Conservation (phyloP, 2,113 vertebrate species). For the Proterorhinus semilunaris region DNA sequence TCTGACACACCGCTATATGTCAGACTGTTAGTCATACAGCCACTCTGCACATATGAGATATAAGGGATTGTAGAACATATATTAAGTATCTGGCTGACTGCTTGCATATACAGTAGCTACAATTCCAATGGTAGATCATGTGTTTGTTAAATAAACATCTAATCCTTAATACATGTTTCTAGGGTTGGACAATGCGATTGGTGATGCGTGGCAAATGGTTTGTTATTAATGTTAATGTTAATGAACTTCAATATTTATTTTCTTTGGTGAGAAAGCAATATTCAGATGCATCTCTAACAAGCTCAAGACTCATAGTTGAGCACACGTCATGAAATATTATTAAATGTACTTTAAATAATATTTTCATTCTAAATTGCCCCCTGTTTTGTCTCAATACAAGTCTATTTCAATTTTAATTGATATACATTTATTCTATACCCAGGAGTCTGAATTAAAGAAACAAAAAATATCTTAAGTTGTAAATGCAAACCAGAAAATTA, state of each 20-base stretch:
- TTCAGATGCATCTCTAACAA: neutral
- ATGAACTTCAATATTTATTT: no score
- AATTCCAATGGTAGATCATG: no score
- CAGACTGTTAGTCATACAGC: neutral
- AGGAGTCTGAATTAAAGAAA: neutral
- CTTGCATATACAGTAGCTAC: no score
- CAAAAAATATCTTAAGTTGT: neutral
- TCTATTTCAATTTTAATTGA: neutral
- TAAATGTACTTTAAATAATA: neutral
- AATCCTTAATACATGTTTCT: no score
- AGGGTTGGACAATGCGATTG: no score
- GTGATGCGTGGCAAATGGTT: no score
- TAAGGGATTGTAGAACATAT: neutral
- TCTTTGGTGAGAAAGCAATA: no score
- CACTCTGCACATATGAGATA: neutral
- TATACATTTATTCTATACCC: neutral
- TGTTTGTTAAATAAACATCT: no score
- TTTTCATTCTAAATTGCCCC: neutral
- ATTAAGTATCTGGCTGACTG: neutral
- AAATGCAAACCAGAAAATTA: neutral
- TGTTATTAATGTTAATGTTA: no score
- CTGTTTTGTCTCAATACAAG: neutral
- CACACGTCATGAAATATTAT: no score
- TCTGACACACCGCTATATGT: neutral
- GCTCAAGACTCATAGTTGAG: neutral